These are phyloP conservation scores for Campylorhamphus procurvoides DNA, from an alignment of 2,113 vertebrate species.

Conservation along the genomic window DNA sequence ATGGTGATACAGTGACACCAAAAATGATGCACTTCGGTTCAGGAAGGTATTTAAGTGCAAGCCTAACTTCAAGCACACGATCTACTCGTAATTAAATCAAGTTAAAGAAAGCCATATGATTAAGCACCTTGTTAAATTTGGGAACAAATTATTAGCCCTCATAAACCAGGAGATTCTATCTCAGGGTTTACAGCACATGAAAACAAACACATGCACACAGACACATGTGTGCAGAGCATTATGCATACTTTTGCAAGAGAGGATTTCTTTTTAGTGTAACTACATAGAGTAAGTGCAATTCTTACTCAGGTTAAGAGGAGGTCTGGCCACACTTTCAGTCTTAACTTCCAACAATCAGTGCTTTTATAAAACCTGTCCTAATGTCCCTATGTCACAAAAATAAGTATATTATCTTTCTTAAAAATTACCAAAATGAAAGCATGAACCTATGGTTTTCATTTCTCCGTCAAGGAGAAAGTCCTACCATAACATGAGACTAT, in stretches of 20 bases:
- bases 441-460: background rate
- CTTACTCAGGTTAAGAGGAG: background rate
- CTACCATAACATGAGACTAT: rapidly evolving
- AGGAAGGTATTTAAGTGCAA: background rate
- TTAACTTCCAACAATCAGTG: background rate
- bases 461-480: background rate
- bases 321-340: background rate
- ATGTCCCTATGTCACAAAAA: background rate
- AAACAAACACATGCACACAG: background rate
- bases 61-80: background rate
- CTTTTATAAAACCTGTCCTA: background rate
- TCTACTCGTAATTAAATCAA: background rate
- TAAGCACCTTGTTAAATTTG: conserved; percentile 42
- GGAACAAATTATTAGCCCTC: conserved; percentile 37
- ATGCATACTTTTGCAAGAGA: background rate
- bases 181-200: background rate
- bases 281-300: background rate
- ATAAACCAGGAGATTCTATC: conserved; percentile 38
- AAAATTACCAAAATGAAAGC: background rate
- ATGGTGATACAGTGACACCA: background rate
- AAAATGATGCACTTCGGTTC: background rate
- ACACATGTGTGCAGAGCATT: background rate
- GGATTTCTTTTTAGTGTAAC: background rate
- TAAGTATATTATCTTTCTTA: too few species aligned
- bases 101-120: background rate